Base-by-base conservation (phyloP, 2,888 invertebrate genomes). In the Tachina lurida region DNA sequence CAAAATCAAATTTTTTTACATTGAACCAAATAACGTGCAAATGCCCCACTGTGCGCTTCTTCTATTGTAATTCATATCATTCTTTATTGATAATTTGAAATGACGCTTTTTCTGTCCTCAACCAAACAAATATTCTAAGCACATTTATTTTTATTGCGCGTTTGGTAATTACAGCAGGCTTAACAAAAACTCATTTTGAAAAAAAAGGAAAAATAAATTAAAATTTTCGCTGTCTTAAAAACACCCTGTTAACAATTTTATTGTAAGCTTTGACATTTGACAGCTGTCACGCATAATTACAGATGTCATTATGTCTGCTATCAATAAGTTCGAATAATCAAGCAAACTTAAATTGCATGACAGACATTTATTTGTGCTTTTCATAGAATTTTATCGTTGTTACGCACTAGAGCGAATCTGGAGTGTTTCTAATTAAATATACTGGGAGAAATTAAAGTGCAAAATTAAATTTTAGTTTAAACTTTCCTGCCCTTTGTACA, bases 281-380 rank as follows among this genome's bases (percentile, higher is more conserved):
- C 86, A 86, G 83, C 86, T 86, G 86, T 86, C 83, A 83, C 79
- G 86, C 79, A 83, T 86, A 86, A 86, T 86, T 86, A 76, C 79
- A 83, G 79, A 73, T 83, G 86, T 86, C 86, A 83, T 79, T 86
- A 86, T 83, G 82, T 82, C 85, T 80, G 83, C 76, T 86, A 31
- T 7, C 31, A 31, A 31, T 76, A 73, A 79, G 31, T 76, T 83
- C 78, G 71, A 83, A 83, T 83, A 86, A 80, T 54, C 68, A 68
- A 62, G 68, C 63, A 43, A 76, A 76, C 54, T 60, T 15, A 58
- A 39, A 58, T 5, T 39, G 58, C 13, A 7, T 10, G 54, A 54
- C 43, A 65, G 13, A 9, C 15, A 47, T 60, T 19, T 54, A 54
- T 68, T 60, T 19, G 65, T 67, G 62, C 31, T 13, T 70, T n/a